Base-by-base conservation (phyloP, 2,888 invertebrate species). In the Bembecia ichneumoniformis region DNA sequence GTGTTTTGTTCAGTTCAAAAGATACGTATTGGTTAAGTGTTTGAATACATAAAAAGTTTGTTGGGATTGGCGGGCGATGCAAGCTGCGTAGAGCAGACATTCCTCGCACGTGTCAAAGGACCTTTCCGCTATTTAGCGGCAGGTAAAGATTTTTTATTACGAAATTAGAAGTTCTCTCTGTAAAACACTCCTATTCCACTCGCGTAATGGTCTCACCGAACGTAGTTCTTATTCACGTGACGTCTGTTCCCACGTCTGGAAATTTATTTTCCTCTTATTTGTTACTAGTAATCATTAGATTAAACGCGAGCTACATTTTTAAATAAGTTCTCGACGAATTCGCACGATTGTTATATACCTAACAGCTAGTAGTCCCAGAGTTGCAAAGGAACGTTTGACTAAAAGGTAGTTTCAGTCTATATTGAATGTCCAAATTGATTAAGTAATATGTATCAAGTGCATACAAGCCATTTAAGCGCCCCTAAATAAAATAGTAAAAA, bases 51-150 rank as follows among this genome's bases (percentile, higher is more conserved):
- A 59, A 52, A 55, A 51, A 55, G 48, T 16, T 47, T 53, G 47
- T 55, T 49, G 47, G 16, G 50, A 51, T 52, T 50, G 47, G 49
- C 43, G 35, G 49, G 45, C 51, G 54, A 35, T 47, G 63, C 78
- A 82, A 81, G 81, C 79, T 79, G 82, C 77, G 61, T 15, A 43
- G 49, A 28, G 51, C 62, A 49, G 52, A 48, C 55, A 16, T 9
- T 17, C 16, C 5, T 44, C 82, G 86, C 86, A 86, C 86, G 86
- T 86, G 86, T 86, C 86, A 87, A 68, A 62, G 70, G 71, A 61
- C 72, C 82, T 82, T 83, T 79, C 86, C 82, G 84, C 79, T 77
- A 73, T 74, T 75, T 71, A 71, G 66, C 64, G 62, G 79, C 86
- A 87, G 86, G 86, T 87, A 87, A 81, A 71, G 59, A 60, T 75